Base-by-base conservation (phyloP, 2,113 vertebrate genomes). In the Phocoena sinus region DNA sequence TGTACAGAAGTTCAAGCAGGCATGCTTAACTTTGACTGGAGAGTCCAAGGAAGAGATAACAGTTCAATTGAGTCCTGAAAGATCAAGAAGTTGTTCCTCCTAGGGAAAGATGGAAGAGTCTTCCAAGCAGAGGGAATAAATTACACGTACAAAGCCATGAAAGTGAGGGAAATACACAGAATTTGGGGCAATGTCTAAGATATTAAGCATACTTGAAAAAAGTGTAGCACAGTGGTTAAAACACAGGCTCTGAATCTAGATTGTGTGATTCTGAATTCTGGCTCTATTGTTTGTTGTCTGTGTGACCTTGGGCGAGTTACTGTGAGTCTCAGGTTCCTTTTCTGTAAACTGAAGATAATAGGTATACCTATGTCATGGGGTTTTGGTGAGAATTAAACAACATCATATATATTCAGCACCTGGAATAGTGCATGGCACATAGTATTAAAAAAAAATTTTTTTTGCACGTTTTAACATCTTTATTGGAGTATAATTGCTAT, bases 91-190 rank as follows among this genome's bases (percentile, higher is more conserved):
- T 73, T 79, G 23, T 86, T 74, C 50, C 53, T 36, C 50, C 74
- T 53, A 47, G 38, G 31, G 31, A 91, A 96, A 73, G 33, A 26
- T 17, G 14, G 47, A 91, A 80, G 36, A 65, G 8, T 18, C 62
- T 94, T 92, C n/a, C 53, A 90, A 92, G 60, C 21, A 79, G 38
- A 93, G 56, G 33, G 20, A 85, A 89, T 44, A 89, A 79, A 94
- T 73, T 68, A 41, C 3, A 41, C 11, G 2, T 44, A 38, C 3
- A 38, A 90, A 73, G 28, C 7, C 47, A 80, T 84, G 17, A 80
- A 47, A 50, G 38, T 47, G 47, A 80, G 20, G 53, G 62, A 76
- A 73, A 90, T 56, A n/a, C 1, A 60, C 15, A 84, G 60, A 77
- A 56, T 73, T 68, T 82, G n/a, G 74, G 14, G 28, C 23, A 26